A percentile compares a stretch with the other conserved stretches of the same genome.
Evolutionary conservation across 53 echinoderm and acorn worm species (phyloP).

Genomic region (Holothuria leucospilota): DNA sequence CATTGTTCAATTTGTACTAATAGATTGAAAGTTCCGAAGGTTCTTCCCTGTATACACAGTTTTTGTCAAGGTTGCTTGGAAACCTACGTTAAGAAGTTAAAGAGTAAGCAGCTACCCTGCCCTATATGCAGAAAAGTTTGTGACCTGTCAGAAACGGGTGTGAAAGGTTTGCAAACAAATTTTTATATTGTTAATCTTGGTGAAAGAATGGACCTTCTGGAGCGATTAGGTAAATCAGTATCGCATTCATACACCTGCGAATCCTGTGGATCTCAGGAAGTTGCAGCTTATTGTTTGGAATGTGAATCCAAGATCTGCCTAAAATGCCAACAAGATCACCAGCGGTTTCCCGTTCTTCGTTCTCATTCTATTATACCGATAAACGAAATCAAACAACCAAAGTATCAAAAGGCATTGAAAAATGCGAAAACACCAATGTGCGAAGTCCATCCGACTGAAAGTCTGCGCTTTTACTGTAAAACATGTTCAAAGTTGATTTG

Average conservation of each 20-base stretch:
- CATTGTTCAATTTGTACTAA: neutral
- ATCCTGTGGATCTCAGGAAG: neutral
- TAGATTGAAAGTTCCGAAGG: neutral
- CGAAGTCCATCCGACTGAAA: neutral
- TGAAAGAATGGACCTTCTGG: neutral
- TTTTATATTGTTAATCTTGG: neutral
- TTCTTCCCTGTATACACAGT: conserved; percentile 4
- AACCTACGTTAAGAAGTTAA: neutral
- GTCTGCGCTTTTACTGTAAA: neutral
- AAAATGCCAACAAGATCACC: neutral
- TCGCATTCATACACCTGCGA: neutral
- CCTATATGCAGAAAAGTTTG: neutral
- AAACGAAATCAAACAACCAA: neutral
- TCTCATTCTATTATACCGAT: neutral
- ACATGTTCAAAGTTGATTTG: neutral
- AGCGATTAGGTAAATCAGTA: neutral
- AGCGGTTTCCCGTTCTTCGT: neutral
- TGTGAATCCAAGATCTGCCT: neutral
- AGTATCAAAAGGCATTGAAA: neutral
- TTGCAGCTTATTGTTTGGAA: neutral
- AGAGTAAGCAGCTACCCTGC: neutral
- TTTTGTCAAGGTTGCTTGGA: conserved; percentile 8
- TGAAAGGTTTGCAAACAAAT: neutral
- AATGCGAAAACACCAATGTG: neutral
- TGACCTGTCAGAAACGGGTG: neutral